Base-by-base conservation (phyloP, 2,113 vertebrate genomes). In the Erythrolamprus reginae region DNA sequence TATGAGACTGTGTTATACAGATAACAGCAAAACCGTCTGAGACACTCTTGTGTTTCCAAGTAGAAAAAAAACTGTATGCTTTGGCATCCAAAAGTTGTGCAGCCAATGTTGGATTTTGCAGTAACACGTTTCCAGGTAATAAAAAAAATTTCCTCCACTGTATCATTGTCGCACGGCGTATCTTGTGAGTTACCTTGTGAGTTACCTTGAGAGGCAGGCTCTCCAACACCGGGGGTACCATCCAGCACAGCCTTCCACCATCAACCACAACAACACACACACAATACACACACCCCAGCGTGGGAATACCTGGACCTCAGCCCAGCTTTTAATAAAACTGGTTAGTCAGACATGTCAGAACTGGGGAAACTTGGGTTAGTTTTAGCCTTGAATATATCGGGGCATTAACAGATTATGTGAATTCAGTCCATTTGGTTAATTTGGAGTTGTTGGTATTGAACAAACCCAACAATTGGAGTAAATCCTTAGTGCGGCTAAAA, bases 111-210 rank as follows among this genome's bases (percentile, higher is more conserved):
- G 97, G 97, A 97, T 96, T 97, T 97, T 96, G 92, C 96, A 97
- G 97, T 97, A 97, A 97, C 97, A 96, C 97, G 96, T 98, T 98
- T 98, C 98, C 97, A 92, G 86, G 38, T 88, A 98, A 98, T 99
- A 97, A 99, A 77, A 97, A 99, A 77, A 98, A 98, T 95, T 96
- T 97, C 96, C 97, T 98, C 96, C 98, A 97, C 97, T 97, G 95
- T 92, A 94, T 94, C 95, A 93, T 94, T 94, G 94, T 91, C 77
- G 82, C 51, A 38, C 17, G 23, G 26, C 51, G 53, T 28, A 70
- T 88, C 53, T 91, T 51, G 86, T 88, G 86, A 83, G 33, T 21
- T 83, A 86, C 58, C 53, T 91, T 51, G 86, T 88, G 86, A 83
- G 33, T 21, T 83, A 86, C 58, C 12, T 33, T 3, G 12, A 38